Evolutionary conservation across 2,797 vertebrate species (phyloP).

Genomic region (Molossus alvarezi): DNA sequence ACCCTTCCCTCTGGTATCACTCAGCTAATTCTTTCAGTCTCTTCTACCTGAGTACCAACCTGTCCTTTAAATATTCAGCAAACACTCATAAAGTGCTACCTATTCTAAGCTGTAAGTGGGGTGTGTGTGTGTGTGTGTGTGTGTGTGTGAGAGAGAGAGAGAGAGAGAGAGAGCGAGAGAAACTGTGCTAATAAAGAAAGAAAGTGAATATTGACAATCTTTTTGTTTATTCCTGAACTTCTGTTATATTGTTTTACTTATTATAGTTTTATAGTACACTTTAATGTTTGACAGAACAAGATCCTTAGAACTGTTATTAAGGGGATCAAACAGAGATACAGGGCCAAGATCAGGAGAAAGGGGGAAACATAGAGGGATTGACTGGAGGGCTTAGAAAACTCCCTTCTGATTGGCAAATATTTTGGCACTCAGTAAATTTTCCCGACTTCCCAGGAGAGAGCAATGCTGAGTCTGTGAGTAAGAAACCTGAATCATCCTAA

Average conservation of each 20-base stretch:
- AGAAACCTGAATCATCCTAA: neutral
- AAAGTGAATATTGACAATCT: neutral
- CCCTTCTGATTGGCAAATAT: neutral
- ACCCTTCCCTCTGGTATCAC: neutral
- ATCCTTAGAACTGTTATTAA: slow-evolving; percentile 41
- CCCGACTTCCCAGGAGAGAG: neutral
- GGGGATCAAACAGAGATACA: neutral
- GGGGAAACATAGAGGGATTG: neutral
- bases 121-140: too few species aligned
- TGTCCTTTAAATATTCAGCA: neutral
- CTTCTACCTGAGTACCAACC: neutral
- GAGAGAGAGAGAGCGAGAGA: neutral
- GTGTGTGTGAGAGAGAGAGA: neutral
- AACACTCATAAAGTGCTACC: neutral
- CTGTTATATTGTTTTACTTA: slow-evolving; percentile 25
- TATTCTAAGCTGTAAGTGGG: neutral
- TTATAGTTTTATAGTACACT: slow-evolving; percentile 10
- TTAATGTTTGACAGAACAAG: neutral
- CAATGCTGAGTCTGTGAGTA: neutral
- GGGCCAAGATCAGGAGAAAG: slow-evolving; percentile 13
- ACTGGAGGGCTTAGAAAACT: neutral
- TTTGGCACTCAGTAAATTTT: neutral
- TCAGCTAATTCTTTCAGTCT: neutral
- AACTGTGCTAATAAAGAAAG: neutral
- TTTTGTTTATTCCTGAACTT: neutral